Conservation (phyloP, 2,113 vertebrate genomes). For the Odobenus rosmarus region DNA sequence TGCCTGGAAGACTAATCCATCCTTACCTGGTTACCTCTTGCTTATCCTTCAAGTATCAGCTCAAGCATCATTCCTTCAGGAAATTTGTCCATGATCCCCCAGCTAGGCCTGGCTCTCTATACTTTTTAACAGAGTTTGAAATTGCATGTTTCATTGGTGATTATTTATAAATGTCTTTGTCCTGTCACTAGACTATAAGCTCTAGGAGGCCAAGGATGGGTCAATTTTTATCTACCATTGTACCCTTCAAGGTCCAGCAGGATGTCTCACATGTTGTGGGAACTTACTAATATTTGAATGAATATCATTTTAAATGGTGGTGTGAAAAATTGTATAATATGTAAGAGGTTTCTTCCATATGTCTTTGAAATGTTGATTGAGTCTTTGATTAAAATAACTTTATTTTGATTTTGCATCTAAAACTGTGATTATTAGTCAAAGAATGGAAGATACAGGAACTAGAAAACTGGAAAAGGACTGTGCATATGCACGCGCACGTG, state of each 20-base stretch:
- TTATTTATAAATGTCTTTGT: not conserved
- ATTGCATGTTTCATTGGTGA: not conserved
- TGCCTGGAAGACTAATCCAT: not conserved
- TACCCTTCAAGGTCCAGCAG: not conserved
- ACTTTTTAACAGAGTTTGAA: not conserved
- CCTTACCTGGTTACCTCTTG: not conserved
- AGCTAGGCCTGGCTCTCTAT: not conserved
- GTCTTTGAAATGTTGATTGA: not conserved
- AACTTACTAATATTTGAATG: not conserved
- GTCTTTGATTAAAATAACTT: not conserved
- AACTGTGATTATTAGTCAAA: not conserved
- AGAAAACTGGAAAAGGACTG: constrained; percentile 11
- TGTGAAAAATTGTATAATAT: not conserved
- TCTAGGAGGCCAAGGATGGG: not conserved
- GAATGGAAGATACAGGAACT: not conserved
- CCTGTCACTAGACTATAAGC: not conserved
- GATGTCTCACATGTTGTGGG: not conserved
- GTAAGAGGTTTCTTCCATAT: not conserved
- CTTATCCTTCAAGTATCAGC: not conserved
- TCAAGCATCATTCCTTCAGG: not conserved
- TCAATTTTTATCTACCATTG: not conserved
- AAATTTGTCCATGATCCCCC: not conserved
- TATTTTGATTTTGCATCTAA: constrained; percentile 9
- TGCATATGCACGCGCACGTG: not conserved
- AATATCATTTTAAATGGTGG: not conserved